Evolutionary conservation across 53 echinoderm and acorn worm genomes (phyloP).

Genomic region (Actinopyga echinites): DNA sequence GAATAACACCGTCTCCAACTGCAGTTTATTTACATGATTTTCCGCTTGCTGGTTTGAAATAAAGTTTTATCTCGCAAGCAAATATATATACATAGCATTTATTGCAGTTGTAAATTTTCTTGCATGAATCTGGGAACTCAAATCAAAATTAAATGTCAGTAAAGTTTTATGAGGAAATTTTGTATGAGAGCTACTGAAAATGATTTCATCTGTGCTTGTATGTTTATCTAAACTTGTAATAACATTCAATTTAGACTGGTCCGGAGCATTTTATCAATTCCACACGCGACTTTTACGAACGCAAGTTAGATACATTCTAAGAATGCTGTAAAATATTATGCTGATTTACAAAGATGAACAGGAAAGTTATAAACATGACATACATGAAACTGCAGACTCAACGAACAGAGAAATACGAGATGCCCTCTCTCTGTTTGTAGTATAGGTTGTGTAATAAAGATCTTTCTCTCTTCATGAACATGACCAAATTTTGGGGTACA

Average conservation of each 20-base stretch:
- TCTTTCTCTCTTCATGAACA: too few species aligned
- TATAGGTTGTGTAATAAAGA: too few species aligned
- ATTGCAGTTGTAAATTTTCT: slow-evolving; percentile 38
- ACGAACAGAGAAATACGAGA: slow-evolving; percentile 15
- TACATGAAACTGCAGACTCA: slow-evolving; percentile 13
- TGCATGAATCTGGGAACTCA: slow-evolving; percentile 27
- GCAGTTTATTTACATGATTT: slow-evolving; percentile 41
- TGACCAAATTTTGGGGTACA: too few species aligned
- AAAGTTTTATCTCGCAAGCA: slow-evolving; percentile 42
- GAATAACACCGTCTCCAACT: slow-evolving; percentile 40
- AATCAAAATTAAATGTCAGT: slow-evolving; percentile 42
- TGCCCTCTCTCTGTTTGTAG: too few species aligned
- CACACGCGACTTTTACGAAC: slow-evolving; percentile 43
- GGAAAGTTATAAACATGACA: slow-evolving; percentile 30
- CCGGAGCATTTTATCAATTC: slow-evolving; percentile 24
- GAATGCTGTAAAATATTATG: slow-evolving; percentile 38
- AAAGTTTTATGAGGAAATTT: slow-evolving; percentile 38
- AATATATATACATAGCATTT: slow-evolving; percentile 38
- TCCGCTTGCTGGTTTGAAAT: slow-evolving; percentile 39
- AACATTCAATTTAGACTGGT: slow-evolving; percentile 42
- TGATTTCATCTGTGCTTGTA: slow-evolving; percentile 31
- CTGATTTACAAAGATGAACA: slow-evolving; percentile 21
- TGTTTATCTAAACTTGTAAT: slow-evolving; percentile 43
- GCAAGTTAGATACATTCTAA: slow-evolving; percentile 4
- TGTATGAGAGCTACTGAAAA: slow-evolving; percentile 40